These are phyloP conservation scores for Parauchenoglanis ngamensis DNA, from an alignment of 2,797 vertebrate genomes.

Conservation along the genomic window DNA sequence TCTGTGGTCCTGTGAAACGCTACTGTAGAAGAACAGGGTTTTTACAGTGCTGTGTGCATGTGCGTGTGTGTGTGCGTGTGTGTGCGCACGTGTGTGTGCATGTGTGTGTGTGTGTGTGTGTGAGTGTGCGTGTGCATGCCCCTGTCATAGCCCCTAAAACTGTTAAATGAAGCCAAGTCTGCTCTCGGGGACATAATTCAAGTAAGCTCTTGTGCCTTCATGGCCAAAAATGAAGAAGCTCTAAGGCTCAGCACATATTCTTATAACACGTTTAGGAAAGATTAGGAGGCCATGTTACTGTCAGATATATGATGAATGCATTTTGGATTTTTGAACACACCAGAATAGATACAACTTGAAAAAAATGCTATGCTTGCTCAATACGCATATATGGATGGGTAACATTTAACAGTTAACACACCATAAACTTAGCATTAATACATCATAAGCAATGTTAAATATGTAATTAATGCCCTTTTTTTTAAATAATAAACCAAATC, in stretches of 20 bases:
- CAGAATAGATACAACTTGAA: not conserved
- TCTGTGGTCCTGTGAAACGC: constrained; percentile 5
- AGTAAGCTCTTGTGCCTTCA: not conserved
- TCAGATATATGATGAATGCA: not conserved
- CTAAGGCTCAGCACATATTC: not conserved
- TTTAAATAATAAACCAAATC: not conserved
- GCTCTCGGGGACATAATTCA: constrained; percentile 1
- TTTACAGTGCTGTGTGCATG: constrained; percentile 23
- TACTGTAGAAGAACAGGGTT: constrained; percentile 24
- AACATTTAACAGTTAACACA: not conserved
- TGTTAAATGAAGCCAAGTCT: not conserved
- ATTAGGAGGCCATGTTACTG: not conserved
- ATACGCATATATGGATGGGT: not conserved
- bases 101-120: constrained; percentile 15
- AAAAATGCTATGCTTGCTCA: not conserved
- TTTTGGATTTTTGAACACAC: not conserved
- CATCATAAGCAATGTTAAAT: not conserved
- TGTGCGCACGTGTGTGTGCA: constrained; percentile 20
- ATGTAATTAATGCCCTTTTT: not conserved
- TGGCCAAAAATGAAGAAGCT: constrained; percentile 8
- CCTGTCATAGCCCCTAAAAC: not conserved
- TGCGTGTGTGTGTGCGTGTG: constrained; percentile 11
- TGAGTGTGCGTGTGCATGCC: constrained; percentile 27
- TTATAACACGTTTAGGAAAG: not conserved
- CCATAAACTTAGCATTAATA: not conserved